Base-by-base conservation (phyloP, 2,888 invertebrate genomes). In the Chrysina gloriosa region DNA sequence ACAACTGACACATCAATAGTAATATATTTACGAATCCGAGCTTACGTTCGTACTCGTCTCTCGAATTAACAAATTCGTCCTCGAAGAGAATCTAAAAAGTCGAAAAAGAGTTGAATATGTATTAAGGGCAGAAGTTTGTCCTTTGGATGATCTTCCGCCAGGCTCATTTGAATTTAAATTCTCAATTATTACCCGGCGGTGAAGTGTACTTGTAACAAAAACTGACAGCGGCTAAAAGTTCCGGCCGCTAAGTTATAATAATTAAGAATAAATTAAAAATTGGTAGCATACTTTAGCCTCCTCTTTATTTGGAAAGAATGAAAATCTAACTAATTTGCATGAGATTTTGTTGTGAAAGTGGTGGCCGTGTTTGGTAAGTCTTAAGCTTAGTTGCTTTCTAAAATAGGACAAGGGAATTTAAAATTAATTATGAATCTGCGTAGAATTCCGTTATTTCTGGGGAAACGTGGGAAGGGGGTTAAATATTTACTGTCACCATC, bases 151-250 rank as follows among this genome's bases (percentile, higher is more conserved):
- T 52, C 52, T 52, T 52, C 29, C 29, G 3, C 3, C n/a, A 14
- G 39, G 14, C 19, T 52, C 52, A 29, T 52, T 52, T 52, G 27
- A 52, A 52, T 52, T 52, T 52, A 52, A 52, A 52, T 29, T 52
- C 52, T 29, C 29, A 27, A 27, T 52, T 29, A 52, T 27, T 29
- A 52, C 29, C 27, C 50, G 11, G 0, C 31, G 52, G 9, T 9
- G 16, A 29, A 31, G 52, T 52, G 16, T 52, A 52, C 23, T 48
- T 25, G 25, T 48, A 23, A 27, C 48, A 48, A 48, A 47, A 48
- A 48, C 25, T 48, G 48, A 14, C 48, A 48, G 48, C 14, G 48
- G 9, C 27, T 21, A 25, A 23, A 48, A 48, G n/a, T 48, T 48
- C 25, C 7, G 11, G 25, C 23, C 11, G 25, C 11, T n/a, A 48